These are phyloP conservation scores for Equus quagga DNA, from an alignment of 2,113 vertebrate genomes.

Conservation along the genomic window DNA sequence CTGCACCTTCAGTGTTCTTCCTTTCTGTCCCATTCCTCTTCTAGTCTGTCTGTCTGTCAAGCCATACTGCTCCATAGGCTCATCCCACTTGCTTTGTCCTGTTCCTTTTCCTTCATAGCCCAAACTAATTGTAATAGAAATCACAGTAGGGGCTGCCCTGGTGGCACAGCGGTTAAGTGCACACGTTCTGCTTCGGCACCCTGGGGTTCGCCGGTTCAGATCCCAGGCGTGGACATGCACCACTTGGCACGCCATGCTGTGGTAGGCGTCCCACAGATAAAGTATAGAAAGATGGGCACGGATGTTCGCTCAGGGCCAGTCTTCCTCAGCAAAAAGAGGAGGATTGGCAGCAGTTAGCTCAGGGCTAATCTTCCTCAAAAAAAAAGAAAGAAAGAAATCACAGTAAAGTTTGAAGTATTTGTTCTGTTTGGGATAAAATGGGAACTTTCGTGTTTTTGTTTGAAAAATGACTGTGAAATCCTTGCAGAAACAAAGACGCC, in stretches of 20 bases:
- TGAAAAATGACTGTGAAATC: background rate
- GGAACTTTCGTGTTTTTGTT: constrained; percentile 19
- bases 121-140: background rate
- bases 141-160: background rate
- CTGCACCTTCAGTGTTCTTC: background rate
- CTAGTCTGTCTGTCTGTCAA: background rate
- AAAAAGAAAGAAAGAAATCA: background rate
- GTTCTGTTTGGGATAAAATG: background rate
- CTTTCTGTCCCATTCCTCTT: background rate
- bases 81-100: background rate
- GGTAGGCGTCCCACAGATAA: too few relatives aligned
- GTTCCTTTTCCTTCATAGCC: background rate
- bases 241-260: too few relatives aligned
- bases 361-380: too few relatives aligned
- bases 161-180: too few relatives aligned
- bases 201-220: too few relatives aligned
- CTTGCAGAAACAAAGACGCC: background rate
- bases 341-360: too few relatives aligned
- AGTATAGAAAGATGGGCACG: too few relatives aligned
- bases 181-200: too few relatives aligned
- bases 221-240: too few relatives aligned
- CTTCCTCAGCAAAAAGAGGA: too few relatives aligned
- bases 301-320: too few relatives aligned
- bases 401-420: background rate
- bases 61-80: background rate